These are phyloP conservation scores for Kryptolebias ocellatus DNA, from an alignment of 2,797 vertebrate species.

Conservation along the genomic window DNA sequence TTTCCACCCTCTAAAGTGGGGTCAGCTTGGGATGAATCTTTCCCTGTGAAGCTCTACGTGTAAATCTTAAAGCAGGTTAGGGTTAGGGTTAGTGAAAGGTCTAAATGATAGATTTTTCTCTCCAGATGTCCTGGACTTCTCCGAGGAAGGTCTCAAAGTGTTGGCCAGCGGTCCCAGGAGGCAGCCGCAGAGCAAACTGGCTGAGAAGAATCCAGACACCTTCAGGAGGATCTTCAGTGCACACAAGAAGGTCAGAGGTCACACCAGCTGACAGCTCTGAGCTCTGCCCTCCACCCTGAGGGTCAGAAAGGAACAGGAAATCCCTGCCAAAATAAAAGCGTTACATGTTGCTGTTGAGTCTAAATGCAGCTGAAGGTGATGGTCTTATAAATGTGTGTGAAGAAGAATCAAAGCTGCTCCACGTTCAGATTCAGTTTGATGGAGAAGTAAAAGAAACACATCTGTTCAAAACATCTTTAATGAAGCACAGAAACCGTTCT, in stretches of 20 bases:
- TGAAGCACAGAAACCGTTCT: no score
- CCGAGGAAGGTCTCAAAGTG: conserved; percentile 83
- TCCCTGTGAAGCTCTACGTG: no score
- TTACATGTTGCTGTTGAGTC: background rate
- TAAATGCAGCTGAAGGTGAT: background rate
- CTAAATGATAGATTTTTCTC: background rate
- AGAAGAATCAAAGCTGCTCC: no score
- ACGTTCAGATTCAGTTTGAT: no score
- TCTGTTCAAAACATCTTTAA: no score
- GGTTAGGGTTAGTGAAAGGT: no score
- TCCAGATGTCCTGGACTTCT: conserved; percentile 86
- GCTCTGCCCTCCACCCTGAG: no score
- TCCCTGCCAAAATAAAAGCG: no score
- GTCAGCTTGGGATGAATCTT: background rate
- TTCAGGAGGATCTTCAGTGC: conserved; percentile 97
- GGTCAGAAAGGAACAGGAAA: no score
- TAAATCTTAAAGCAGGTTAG: no score
- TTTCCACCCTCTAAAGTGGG: background rate
- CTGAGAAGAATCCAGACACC: conserved; percentile 91
- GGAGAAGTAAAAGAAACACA: no score
- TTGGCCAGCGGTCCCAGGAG: conserved; percentile 86
- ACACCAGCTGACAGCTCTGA: background rate
- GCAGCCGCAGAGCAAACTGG: conserved; percentile 79
- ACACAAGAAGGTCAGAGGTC: conserved; percentile 89
- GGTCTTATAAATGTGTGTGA: no score